Conservation (phyloP, 2,113 vertebrate species). For the Nerophis lumbriciformis region DNA sequence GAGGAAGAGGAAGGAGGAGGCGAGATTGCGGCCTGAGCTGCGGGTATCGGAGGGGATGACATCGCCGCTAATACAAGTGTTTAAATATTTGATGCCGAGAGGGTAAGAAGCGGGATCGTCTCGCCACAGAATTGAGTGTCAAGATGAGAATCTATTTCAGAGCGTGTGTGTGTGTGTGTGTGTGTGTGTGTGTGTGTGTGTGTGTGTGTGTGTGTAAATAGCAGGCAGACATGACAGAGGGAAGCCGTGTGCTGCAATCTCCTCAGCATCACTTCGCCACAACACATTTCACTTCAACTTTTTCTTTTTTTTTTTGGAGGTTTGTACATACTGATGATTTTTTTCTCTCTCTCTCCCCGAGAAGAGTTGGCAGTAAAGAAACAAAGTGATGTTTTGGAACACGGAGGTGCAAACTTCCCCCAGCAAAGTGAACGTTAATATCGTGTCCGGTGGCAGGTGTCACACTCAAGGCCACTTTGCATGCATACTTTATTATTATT, state of each 20-base stretch:
- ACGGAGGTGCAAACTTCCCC: too few relatives aligned
- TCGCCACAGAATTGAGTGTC: slow-evolving; percentile 99
- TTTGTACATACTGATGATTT: slow-evolving; percentile 92
- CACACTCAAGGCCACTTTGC: too few relatives aligned
- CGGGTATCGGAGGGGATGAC: slow-evolving; percentile 86
- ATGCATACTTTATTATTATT: too few relatives aligned
- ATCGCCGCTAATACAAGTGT: slow-evolving; percentile 99
- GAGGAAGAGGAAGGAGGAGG: slow-evolving; percentile 35
- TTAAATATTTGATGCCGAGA: slow-evolving; percentile 99
- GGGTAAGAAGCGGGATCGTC: slow-evolving; percentile 99
- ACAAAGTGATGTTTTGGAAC: neutral
- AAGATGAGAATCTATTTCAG: slow-evolving; percentile 99
- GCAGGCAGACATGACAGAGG: slow-evolving; percentile 57
- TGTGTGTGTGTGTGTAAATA: slow-evolving; percentile 23
- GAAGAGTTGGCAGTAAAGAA: slow-evolving; percentile 22
- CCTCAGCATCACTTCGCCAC: slow-evolving; percentile 56
- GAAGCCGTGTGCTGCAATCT: slow-evolving; percentile 80
- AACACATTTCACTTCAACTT: slow-evolving; percentile 86
- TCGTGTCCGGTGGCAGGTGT: too few relatives aligned
- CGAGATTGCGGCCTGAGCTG: slow-evolving; percentile 82
- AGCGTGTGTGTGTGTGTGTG: slow-evolving; percentile 74
- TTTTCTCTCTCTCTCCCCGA: slow-evolving; percentile 34
- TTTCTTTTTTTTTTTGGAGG: slow-evolving; percentile 69
- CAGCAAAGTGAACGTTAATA: too few relatives aligned
- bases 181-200: slow-evolving; percentile 3